Evolutionary conservation across 2,888 invertebrate species (phyloP).

Genomic region (Aricia artaxerxes): DNA sequence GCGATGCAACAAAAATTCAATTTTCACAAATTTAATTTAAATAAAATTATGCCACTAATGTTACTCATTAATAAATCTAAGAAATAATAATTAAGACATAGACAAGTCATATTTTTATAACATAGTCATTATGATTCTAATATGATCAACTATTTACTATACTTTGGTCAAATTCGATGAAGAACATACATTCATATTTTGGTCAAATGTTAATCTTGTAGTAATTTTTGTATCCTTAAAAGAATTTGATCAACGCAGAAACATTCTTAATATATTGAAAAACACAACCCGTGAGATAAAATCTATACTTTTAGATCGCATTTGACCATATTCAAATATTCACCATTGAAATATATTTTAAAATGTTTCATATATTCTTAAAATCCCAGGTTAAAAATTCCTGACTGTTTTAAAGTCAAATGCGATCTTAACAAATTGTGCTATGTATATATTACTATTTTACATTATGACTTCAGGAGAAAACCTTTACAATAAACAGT

Average conservation of each 20-base stretch:
- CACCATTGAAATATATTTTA: neutral
- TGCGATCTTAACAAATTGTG: conserved; percentile 21
- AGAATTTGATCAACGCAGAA: neutral
- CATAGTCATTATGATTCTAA: neutral
- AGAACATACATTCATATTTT: neutral
- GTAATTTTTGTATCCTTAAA: neutral
- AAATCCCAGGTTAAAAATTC: neutral
- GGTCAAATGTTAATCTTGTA: neutral
- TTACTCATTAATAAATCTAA: neutral
- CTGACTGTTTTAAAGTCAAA: neutral
- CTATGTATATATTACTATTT: conserved; percentile 27
- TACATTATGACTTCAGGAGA: conserved; percentile 1
- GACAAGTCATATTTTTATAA: neutral
- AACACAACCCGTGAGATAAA: conserved; percentile 28
- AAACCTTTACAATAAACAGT: neutral
- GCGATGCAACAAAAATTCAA: neutral
- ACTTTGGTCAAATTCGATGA: neutral
- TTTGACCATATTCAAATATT: neutral
- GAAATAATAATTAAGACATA: neutral
- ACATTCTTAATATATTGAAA: neutral
- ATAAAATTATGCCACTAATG: neutral
- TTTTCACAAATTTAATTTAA: neutral
- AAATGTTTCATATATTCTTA: neutral
- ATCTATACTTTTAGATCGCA: neutral
- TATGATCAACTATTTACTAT: neutral